Evolutionary conservation across 2,888 invertebrate species (phyloP).

Genomic region (Trilocha varians): DNA sequence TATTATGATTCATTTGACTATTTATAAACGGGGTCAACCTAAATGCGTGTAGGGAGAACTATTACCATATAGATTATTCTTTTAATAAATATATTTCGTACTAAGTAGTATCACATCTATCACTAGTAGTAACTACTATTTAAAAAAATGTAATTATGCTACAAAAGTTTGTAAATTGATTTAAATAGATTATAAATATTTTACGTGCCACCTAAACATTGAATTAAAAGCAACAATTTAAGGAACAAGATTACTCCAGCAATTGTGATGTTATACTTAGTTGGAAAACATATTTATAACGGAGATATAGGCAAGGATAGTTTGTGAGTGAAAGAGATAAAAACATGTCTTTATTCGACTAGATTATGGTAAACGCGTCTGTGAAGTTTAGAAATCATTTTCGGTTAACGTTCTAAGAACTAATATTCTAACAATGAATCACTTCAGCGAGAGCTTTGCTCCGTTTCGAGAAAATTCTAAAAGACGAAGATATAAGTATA

Average conservation of each 20-base stretch:
- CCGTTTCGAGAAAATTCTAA: slow-evolving; percentile 20
- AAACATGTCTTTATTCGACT: slow-evolving; percentile 53
- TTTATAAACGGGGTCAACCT: slow-evolving; percentile 30
- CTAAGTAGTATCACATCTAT: slow-evolving; percentile 58
- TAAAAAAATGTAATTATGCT: slow-evolving; percentile 23
- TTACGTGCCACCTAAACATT: too few species aligned
- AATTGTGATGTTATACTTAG: slow-evolving; percentile 18
- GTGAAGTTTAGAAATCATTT: slow-evolving; percentile 23
- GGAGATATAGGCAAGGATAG: neutral
- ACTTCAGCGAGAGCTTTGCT: slow-evolving; percentile 33
- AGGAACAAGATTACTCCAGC: neutral
- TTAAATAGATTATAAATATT: too few species aligned
- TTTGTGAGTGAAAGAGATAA: slow-evolving; percentile 5
- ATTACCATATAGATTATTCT: slow-evolving; percentile 33
- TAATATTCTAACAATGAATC: slow-evolving; percentile 29
- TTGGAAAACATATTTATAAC: slow-evolving; percentile 11
- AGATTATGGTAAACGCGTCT: slow-evolving; percentile 60
- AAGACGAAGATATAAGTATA: slow-evolving; percentile 3
- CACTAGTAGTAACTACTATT: slow-evolving; percentile 30
- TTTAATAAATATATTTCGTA: slow-evolving; percentile 35
- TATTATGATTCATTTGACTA: slow-evolving; percentile 40
- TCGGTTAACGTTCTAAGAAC: slow-evolving; percentile 48
- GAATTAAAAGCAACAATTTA: too few species aligned
- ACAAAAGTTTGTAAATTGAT: too few species aligned
- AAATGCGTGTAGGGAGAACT: slow-evolving; percentile 51